Conservation (phyloP, 2,888 invertebrate species). For the Sinelater perroti region DNA sequence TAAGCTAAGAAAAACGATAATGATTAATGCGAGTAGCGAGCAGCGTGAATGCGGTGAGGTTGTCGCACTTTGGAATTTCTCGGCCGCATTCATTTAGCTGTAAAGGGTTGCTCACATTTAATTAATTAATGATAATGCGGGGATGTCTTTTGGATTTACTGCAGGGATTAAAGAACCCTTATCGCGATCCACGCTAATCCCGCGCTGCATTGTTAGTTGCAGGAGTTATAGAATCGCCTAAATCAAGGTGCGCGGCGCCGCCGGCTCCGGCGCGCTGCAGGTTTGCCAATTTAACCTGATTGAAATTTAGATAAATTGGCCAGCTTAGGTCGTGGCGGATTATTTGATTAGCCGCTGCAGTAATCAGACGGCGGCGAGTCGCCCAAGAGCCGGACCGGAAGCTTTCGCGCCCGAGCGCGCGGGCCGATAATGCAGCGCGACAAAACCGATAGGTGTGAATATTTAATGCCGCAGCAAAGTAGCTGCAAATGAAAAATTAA, state of each 20-base stretch:
- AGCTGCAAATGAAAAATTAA: slow-evolving; percentile 48
- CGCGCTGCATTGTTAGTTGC: slow-evolving; percentile 49
- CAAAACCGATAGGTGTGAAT: slow-evolving; percentile 33
- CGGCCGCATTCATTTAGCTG: slow-evolving; percentile 19
- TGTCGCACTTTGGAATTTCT: not conserved
- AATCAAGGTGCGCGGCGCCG: slow-evolving; percentile 30
- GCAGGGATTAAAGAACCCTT: slow-evolving; percentile 49
- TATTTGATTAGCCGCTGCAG: slow-evolving; percentile 39
- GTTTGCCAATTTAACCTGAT: slow-evolving; percentile 49
- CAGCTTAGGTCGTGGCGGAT: slow-evolving; percentile 45
- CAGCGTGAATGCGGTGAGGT: no score
- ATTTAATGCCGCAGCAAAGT: slow-evolving; percentile 39
- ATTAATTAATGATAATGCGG: slow-evolving; percentile 45
- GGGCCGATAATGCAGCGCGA: slow-evolving; percentile 16
- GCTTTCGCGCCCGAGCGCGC: slow-evolving; percentile 1
- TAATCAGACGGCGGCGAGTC: no score
- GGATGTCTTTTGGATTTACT: slow-evolving; percentile 48
- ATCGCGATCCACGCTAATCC: slow-evolving; percentile 51
- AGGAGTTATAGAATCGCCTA: slow-evolving; percentile 50
- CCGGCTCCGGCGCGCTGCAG: slow-evolving; percentile 34
- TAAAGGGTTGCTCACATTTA: slow-evolving; percentile 31
- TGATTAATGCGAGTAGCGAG: no score
- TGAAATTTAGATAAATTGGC: slow-evolving; percentile 51
- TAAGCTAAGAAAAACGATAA: no score
- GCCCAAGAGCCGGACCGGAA: slow-evolving; percentile 16